Percentiles rank a stretch among this genome's conserved stretches.
Evolutionary conservation across 2,888 invertebrate genomes (phyloP).

Genomic region (Lasius platythorax): DNA sequence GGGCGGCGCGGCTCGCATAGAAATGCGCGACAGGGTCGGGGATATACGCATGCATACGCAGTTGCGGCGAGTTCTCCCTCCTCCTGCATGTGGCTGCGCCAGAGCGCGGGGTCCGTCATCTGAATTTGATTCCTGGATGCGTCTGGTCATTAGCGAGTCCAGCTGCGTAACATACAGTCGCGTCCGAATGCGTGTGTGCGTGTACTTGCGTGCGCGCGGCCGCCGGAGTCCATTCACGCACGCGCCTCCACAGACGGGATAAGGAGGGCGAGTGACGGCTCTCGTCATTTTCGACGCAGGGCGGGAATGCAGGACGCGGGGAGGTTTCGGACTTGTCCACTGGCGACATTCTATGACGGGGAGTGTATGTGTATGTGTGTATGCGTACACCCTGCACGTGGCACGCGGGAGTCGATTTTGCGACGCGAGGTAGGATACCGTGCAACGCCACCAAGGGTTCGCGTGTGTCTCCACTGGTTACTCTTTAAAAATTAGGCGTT

Average conservation of each 20-base stretch:
- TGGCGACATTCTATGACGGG: slow-evolving; percentile 51
- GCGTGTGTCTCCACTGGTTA: slow-evolving; percentile 2
- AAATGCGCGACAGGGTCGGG: slow-evolving; percentile 62
- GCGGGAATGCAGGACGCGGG: slow-evolving; percentile 40
- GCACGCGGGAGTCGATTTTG: slow-evolving; percentile 44
- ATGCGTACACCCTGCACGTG: slow-evolving; percentile 40
- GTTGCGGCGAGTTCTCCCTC: slow-evolving; percentile 35
- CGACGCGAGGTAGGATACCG: slow-evolving; percentile 26
- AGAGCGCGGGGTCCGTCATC: slow-evolving; percentile 65
- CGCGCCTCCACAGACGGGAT: slow-evolving; percentile 46
- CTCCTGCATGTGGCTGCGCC: slow-evolving; percentile 18
- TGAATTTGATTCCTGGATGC: slow-evolving; percentile 80
- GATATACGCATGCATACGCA: not conserved
- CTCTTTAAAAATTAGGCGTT: slow-evolving; percentile 31
- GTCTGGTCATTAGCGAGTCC: slow-evolving; percentile 80
- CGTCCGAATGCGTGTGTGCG: slow-evolving; percentile 14
- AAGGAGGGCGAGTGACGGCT: slow-evolving; percentile 56
- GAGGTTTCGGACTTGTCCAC: slow-evolving; percentile 43
- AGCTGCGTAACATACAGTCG: slow-evolving; percentile 70
- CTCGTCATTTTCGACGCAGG: slow-evolving; percentile 64
- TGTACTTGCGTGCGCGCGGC: slow-evolving; percentile 2
- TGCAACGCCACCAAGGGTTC: slow-evolving; percentile 8
- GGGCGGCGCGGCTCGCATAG: slow-evolving; percentile 73
- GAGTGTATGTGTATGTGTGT: slow-evolving; percentile 10
- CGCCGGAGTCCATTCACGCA: slow-evolving; percentile 70